These are phyloP conservation scores for Holocentrus rufus DNA, from an alignment of 2,797 vertebrate species.

Conservation along the genomic window DNA sequence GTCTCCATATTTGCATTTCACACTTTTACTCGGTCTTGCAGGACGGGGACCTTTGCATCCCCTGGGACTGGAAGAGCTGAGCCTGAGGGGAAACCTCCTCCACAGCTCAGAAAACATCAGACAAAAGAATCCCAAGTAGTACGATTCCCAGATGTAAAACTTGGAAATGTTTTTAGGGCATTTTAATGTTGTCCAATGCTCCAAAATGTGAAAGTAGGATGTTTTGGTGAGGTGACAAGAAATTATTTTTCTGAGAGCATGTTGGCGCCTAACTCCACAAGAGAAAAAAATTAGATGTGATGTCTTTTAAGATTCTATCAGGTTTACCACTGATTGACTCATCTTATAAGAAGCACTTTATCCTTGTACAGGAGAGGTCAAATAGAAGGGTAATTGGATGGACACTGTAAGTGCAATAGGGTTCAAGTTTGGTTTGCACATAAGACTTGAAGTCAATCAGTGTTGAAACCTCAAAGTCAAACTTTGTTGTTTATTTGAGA, in stretches of 20 bases:
- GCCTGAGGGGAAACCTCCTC: not conserved
- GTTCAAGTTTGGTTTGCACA: not conserved
- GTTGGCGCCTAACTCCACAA: not conserved
- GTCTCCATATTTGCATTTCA: constrained; percentile 89
- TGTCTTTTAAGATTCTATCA: not conserved
- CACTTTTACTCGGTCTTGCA: constrained; percentile 96
- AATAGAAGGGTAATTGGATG: constrained; percentile 1
- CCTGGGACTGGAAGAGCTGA: constrained; percentile 95
- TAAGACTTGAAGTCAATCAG: not conserved
- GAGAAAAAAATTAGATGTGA: not conserved
- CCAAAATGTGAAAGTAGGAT: not conserved
- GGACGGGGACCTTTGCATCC: constrained; percentile 94
- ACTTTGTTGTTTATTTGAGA: too few species aligned
- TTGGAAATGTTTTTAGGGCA: not conserved
- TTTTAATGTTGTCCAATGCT: constrained; percentile 2
- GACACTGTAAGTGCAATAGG: not conserved
- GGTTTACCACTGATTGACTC: not conserved
- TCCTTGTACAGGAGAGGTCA: not conserved
- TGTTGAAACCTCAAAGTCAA: too few species aligned
- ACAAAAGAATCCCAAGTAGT: not conserved
- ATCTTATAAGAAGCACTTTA: constrained; percentile 39
- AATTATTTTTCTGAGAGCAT: not conserved
- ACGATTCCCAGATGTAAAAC: not conserved
- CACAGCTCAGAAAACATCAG: not conserved
- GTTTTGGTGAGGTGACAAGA: not conserved